Evolutionary conservation across 35 echinoderm and acorn worm genomes (phyloP).

Genomic region (Acanthaster planci): DNA sequence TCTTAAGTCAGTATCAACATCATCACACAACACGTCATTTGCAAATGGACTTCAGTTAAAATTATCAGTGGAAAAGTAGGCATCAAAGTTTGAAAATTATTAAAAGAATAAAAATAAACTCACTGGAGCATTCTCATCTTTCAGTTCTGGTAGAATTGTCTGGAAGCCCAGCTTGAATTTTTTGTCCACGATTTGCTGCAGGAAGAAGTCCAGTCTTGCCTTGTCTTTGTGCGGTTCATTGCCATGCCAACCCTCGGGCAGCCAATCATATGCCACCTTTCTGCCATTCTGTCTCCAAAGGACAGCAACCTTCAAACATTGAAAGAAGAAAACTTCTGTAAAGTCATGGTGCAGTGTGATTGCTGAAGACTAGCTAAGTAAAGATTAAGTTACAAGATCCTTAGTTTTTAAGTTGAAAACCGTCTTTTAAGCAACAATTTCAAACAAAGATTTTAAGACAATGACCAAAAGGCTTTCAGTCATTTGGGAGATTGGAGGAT

Average conservation of each 20-base stretch:
- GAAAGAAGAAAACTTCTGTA: not conserved
- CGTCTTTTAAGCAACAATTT: too few species aligned
- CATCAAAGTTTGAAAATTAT: not conserved
- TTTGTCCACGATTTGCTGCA: conserved; percentile 19
- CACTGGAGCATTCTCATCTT: conserved; percentile 51
- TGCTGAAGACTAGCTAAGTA: not conserved
- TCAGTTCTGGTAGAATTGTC: conserved; percentile 25
- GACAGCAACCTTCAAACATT: conserved; percentile 18
- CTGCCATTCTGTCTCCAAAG: conserved; percentile 47
- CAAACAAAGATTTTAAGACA: too few species aligned
- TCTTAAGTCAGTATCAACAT: too few species aligned
- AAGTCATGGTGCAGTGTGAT: not conserved
- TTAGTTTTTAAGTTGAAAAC: not conserved
- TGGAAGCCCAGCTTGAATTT: conserved; percentile 23
- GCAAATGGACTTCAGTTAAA: too few species aligned
- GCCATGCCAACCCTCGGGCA: conserved; percentile 48
- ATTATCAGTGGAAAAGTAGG: too few species aligned
- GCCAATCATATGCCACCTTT: conserved; percentile 29
- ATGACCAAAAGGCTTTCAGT: too few species aligned
- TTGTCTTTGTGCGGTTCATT: conserved; percentile 20
- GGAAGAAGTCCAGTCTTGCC: conserved; percentile 13
- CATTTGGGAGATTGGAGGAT: not conserved
- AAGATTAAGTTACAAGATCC: not conserved
- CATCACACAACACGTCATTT: too few species aligned
- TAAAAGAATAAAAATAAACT: not conserved